Evolutionary conservation across 1,140 invertebrate genomes (phyloP).

Genomic region (Aphaenogaster rudis): DNA sequence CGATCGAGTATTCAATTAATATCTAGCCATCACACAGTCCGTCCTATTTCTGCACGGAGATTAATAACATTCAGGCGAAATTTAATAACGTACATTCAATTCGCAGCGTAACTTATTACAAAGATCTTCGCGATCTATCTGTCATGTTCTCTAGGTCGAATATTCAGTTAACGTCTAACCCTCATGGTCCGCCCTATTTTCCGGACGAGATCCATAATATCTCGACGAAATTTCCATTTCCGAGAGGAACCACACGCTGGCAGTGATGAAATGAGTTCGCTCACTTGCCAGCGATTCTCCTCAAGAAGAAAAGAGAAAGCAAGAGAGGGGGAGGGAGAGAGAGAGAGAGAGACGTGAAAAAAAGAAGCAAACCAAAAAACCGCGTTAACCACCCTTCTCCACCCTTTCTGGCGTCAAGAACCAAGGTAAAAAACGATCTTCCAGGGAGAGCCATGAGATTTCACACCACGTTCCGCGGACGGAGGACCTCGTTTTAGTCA

Average conservation of each 20-base stretch:
- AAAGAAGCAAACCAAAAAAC: conserved; percentile 43
- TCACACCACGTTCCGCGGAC: conserved; percentile 48
- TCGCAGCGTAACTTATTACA: conserved; percentile 29
- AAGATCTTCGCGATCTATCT: conserved; percentile 31
- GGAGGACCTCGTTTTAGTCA: conserved; percentile 75
- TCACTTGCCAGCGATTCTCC: conserved; percentile 30
- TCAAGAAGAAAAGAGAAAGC: background rate
- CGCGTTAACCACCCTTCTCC: conserved; percentile 15
- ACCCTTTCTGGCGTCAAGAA: background rate
- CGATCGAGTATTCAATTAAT: conserved; percentile 55
- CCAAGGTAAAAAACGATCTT: conserved; percentile 14
- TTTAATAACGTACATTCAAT: conserved; percentile 51
- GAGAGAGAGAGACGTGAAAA: conserved; percentile 38
- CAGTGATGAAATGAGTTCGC: conserved; percentile 49
- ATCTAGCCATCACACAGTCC: background rate
- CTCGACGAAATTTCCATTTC: conserved; percentile 59
- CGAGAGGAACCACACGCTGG: conserved; percentile 45
- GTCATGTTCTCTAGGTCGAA: conserved; percentile 34
- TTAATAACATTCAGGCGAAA: conserved; percentile 47
- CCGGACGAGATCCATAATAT: conserved; percentile 51
- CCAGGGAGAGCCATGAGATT: conserved; percentile 29
- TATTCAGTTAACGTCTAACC: conserved; percentile 56
- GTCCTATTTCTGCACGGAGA: conserved; percentile 6
- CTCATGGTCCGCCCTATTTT: conserved; percentile 35
- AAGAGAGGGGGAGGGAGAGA: background rate